Evolutionary conservation across 2,113 vertebrate species (phyloP).

Genomic region (Rhabdornis inornatus): DNA sequence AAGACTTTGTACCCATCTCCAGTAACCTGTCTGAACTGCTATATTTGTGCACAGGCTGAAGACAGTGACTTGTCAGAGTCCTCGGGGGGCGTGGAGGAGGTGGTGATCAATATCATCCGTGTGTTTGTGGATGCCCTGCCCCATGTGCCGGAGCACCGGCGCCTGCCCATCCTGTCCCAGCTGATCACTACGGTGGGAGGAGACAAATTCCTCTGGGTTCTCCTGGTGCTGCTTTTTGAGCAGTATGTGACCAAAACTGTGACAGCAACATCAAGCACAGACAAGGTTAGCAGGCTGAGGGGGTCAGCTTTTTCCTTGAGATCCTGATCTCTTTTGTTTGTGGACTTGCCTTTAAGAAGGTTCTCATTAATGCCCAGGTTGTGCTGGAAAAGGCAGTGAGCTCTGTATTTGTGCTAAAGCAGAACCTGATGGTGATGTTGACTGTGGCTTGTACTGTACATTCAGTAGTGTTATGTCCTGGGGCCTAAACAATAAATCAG

Average conservation of each 20-base stretch:
- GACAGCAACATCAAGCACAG: slow-evolving; percentile 43
- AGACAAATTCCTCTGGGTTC: slow-evolving; percentile 88
- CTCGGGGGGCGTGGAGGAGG: slow-evolving; percentile 66
- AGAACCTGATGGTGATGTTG: neutral
- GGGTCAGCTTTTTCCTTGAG: neutral
- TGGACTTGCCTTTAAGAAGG: neutral
- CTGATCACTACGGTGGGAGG: slow-evolving; percentile 82
- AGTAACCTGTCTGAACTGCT: neutral
- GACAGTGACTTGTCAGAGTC: slow-evolving; percentile 66
- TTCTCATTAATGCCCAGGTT: neutral
- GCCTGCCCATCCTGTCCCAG: slow-evolving; percentile 84
- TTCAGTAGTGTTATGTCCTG: neutral
- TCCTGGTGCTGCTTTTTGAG: slow-evolving; percentile 87
- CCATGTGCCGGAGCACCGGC: slow-evolving; percentile 90
- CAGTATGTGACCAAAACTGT: slow-evolving; percentile 83
- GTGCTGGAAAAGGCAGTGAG: neutral
- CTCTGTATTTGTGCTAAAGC: neutral
- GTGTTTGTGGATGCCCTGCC: slow-evolving; percentile 94
- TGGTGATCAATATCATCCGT: slow-evolving; percentile 81
- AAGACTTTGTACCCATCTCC: neutral
- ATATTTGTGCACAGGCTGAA: slow-evolving; percentile 73
- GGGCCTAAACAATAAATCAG: neutral
- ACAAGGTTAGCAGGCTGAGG: slow-evolving; percentile 77
- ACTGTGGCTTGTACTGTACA: neutral
- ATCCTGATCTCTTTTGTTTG: neutral